Conservation (phyloP, 2,797 vertebrate species). For the Periparus ater region DNA sequence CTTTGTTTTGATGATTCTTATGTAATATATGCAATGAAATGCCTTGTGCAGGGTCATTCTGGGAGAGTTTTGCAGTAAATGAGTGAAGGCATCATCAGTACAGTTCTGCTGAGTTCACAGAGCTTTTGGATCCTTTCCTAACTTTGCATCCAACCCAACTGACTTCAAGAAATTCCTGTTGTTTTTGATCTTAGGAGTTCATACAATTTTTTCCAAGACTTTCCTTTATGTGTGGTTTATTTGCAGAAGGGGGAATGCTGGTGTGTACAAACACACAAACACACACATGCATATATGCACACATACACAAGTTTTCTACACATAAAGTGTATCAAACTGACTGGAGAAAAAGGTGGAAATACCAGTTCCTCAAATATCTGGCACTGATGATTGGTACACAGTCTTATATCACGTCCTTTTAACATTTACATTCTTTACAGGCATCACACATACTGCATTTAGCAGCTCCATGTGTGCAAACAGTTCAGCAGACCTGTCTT, state of each 20-base stretch:
- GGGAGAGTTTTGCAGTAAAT: not conserved
- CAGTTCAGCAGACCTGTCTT: not conserved
- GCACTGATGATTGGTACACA: fast-evolving
- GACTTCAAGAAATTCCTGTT: not conserved
- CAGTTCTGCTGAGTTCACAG: not conserved
- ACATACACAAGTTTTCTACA: not conserved
- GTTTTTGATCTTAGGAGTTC: not conserved
- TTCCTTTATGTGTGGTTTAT: not conserved
- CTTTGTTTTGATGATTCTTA: not conserved
- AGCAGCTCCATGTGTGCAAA: not conserved
- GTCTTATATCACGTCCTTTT: not conserved
- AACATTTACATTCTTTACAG: not conserved
- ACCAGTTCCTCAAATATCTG: not conserved
- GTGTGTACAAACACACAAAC: not conserved
- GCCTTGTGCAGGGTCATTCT: not conserved
- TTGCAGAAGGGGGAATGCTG: not conserved
- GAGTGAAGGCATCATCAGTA: not conserved
- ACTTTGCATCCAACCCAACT: not conserved
- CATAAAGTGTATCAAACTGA: not conserved
- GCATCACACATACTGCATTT: not conserved
- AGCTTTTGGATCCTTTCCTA: not conserved
- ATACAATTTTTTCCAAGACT: not conserved
- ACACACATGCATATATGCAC: fast-evolving
- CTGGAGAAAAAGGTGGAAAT: not conserved
- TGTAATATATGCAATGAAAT: not conserved